Base-by-base conservation (phyloP, 2,113 vertebrate species). In the Myotis brandtii region DNA sequence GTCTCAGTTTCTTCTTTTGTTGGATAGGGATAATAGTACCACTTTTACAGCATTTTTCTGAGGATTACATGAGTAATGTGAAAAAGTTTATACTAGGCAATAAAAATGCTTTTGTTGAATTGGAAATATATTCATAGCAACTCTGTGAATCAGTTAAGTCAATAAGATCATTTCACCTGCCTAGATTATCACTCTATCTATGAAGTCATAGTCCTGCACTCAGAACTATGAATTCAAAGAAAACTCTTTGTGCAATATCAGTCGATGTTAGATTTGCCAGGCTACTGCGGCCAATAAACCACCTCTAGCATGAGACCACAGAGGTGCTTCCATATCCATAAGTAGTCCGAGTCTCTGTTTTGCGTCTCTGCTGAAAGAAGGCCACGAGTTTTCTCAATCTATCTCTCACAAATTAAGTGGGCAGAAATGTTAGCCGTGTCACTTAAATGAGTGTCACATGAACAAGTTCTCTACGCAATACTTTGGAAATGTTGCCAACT, bases 401-500 rank as follows among this genome's bases (percentile, higher is more conserved):
- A 50, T 62, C 86, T 86, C 89, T 84, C 67, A 89, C 75, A 92
- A 62, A 86, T 77, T 73, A 82, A 91, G 93, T 94, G 54, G 37
- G 8, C 67, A 86, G 84, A 88, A 81, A 93, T 88, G 70, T 52
- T 56, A 72, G 77, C 83, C 59, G 0, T 59, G 73, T 96, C 94
- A 93, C 93, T 67, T 81, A 37, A 76, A 79, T 46, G 72, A 93
- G 23, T 50, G 76, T 88, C 94, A 91, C 90, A 91, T 59, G 73
- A 88, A 85, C 67, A 59, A 82, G n/a, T 66, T 81, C 79, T 52
- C 77, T 46, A 23, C 83, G 23, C 43, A 76, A n/a, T 66, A 13
- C 87, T 91, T 86, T 95, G 90, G 90, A 96, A 95, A 93, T 89
- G 87, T 93, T 67, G 66, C 86, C 56, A 70, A 82, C 76, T 21